phyloP scores from a whole-genome alignment of 2,888 invertebrate species.

The Drosophila mercatorum region DNA sequence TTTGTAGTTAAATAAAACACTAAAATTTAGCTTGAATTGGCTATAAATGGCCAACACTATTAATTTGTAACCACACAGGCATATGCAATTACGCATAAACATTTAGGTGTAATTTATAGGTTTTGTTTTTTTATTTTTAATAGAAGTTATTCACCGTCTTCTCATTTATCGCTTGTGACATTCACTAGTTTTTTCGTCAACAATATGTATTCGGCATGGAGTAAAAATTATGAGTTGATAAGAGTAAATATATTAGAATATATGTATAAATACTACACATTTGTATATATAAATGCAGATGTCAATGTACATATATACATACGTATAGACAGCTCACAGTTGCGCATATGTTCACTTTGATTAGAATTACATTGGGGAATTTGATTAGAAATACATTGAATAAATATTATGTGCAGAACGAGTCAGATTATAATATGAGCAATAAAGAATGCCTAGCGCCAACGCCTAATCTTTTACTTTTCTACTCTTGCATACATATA shows the following conservation, averaged over 20 bases:
- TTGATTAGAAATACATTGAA: conserved; percentile 8
- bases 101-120: not conserved
- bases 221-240: conserved; percentile 12
- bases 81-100: not conserved
- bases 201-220: not conserved
- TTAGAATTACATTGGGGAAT: conserved; percentile 25
- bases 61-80: not conserved
- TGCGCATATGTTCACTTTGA: conserved; percentile 30
- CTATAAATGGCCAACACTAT: not conserved
- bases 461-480: not conserved
- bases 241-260: conserved; percentile 3
- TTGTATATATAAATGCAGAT: not conserved
- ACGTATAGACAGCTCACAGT: not conserved
- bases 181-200: not conserved
- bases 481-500: not conserved
- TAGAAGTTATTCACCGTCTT: conserved; percentile 28
- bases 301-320: not conserved
- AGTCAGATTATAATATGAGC: not conserved
- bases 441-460: not conserved
- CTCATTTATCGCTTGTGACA: too few relatives aligned
- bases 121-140: not conserved
- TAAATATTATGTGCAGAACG: conserved; percentile 1
- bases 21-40: not conserved
- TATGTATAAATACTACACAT: not conserved
- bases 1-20: not conserved